Evolutionary conservation across 2,888 invertebrate genomes (phyloP).

Genomic region (Orthosia gothica): DNA sequence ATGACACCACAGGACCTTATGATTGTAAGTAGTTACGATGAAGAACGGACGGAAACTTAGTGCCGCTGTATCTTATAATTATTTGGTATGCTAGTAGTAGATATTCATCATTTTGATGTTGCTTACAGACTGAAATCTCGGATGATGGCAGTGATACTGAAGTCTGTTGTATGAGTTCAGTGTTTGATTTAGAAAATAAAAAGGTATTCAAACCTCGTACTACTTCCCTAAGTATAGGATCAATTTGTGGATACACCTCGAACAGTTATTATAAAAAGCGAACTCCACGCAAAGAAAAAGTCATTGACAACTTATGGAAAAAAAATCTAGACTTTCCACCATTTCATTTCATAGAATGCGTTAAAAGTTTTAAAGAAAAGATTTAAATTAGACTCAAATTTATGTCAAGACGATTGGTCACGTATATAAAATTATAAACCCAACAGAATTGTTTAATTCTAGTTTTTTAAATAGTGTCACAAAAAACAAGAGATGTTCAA

Average conservation of each 20-base stretch:
- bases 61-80: background rate
- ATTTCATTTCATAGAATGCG: conserved; percentile 6
- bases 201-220: conserved; percentile 2
- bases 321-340: too few species aligned
- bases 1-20: background rate
- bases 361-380: background rate
- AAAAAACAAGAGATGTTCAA: too few species aligned
- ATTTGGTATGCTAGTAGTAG: background rate
- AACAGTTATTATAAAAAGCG: background rate
- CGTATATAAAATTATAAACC: too few species aligned
- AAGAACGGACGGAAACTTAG: conserved; percentile 1
- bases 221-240: background rate
- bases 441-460: too few species aligned
- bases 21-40: conserved; percentile 5
- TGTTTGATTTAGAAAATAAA: conserved; percentile 4
- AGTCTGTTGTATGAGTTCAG: background rate
- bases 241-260: conserved; percentile 1
- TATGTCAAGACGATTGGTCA: too few species aligned
- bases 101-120: conserved; percentile 1
- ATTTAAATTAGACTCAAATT: too few species aligned
- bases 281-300: too few species aligned
- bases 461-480: too few species aligned
- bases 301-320: too few species aligned
- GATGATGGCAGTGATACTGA: conserved; percentile 3
- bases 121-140: conserved; percentile 7